These are phyloP conservation scores for Geococcyx californianus DNA, from an alignment of 2,113 vertebrate genomes.

Conservation along the genomic window DNA sequence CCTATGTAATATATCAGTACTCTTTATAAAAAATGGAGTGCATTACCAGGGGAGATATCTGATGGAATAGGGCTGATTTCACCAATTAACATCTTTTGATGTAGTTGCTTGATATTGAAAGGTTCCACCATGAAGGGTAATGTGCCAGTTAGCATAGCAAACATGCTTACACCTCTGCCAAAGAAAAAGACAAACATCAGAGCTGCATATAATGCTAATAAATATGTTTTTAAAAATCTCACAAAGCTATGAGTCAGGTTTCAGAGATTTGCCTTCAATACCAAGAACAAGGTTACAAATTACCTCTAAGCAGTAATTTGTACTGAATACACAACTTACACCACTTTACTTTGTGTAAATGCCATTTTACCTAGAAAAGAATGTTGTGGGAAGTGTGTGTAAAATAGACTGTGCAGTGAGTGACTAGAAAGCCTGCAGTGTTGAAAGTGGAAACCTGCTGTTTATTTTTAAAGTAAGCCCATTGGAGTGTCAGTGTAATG, in stretches of 20 bases:
- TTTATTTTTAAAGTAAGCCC: constrained; percentile 48
- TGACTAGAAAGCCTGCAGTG: constrained; percentile 4
- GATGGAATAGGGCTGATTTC: constrained; percentile 80
- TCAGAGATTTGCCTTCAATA: not conserved
- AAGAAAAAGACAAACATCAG: constrained; percentile 10
- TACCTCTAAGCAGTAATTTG: not conserved
- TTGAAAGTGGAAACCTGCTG: constrained; percentile 55
- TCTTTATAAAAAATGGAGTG: not conserved
- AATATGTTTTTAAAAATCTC: not conserved
- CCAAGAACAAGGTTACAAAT: not conserved
- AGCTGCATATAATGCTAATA: not conserved
- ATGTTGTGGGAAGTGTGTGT: not conserved
- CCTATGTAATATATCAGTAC: not conserved
- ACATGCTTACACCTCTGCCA: constrained; percentile 82
- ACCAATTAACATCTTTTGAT: constrained; percentile 83
- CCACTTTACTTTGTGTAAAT: not conserved
- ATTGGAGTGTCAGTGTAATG: constrained; percentile 17
- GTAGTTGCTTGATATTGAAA: constrained; percentile 86
- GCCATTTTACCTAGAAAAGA: not conserved
- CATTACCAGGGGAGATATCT: constrained; percentile 82
- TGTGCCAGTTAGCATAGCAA: constrained; percentile 83
- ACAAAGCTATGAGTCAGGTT: not conserved
- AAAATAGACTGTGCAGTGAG: not conserved
- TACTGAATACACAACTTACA: not conserved
- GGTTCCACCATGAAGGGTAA: constrained; percentile 83